Base-by-base conservation (phyloP, 2,888 invertebrate species). In the Junonia oenone region DNA sequence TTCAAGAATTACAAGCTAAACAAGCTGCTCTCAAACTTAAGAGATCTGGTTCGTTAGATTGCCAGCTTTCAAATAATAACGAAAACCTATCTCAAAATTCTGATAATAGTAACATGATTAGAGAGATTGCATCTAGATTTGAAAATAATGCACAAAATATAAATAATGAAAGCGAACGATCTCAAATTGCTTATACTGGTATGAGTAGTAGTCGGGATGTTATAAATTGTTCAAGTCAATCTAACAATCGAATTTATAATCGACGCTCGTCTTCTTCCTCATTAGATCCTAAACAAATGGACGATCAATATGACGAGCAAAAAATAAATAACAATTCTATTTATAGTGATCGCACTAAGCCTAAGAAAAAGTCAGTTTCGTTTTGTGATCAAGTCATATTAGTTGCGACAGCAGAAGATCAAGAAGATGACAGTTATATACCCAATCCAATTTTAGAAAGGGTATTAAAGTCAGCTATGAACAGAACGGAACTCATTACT, bases 321-420 rank as follows among this genome's bases (percentile, higher is more conserved):
- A 87, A 85, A 66, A 66, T 70, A 0, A 68, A 72, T 9, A 86
- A 74, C 51, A 83, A 85, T 29, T 15, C 57, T 33, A 51, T 54
- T 27, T 86, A 90, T 58, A 83, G 81, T 9, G 92, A 92, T 62
- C 79, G 86, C 0, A 91, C 92, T 49, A 91, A 94, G 56, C 92
- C 93, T 0, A 96, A 96, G 75, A 97, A 97, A 91, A 98, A 98
- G 80, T 97, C 96, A 56, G 98, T 98, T 3, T 97, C 98, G 0
- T 98, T 98, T 81, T 98, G 97, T 72, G 98, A 98, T 77, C 97
- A 98, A 83, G 97, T 98, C 0, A 97, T 97, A 60, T 85, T 98
- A 54, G 97, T 98, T 9, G 97, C 98, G 3, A 97, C 97, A 0
- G 97, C 97, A 0, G 97, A 98, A 70, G 97, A 97, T 68, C 96